These are phyloP conservation scores for Cremastinae sp. DNA, from an alignment of 2,888 invertebrate genomes.

Conservation along the genomic window DNA sequence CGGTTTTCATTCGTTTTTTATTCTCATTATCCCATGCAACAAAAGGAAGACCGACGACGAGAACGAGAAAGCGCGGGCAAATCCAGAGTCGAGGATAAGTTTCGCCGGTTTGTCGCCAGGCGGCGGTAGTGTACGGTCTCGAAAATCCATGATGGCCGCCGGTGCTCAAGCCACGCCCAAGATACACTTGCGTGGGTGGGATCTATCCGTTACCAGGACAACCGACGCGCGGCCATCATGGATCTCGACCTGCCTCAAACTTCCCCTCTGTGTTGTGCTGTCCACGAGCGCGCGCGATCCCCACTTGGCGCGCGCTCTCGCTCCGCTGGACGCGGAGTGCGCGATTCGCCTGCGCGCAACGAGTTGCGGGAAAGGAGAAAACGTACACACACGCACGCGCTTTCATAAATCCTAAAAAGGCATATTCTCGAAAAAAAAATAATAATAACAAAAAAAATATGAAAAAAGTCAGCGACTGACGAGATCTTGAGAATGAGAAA, in stretches of 20 bases:
- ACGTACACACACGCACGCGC: background rate
- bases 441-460: no score
- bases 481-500: no score
- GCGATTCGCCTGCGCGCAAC: slow-evolving; percentile 4
- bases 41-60: no score
- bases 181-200: slow-evolving; percentile 51
- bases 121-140: slow-evolving; percentile 73
- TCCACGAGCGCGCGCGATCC: background rate
- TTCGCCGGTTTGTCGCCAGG: slow-evolving; percentile 63
- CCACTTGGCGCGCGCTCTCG: background rate
- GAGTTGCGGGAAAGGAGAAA: background rate
- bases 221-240: slow-evolving; percentile 77
- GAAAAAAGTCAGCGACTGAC: slow-evolving; percentile 27
- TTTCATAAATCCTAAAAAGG: background rate
- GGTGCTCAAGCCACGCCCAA: slow-evolving; percentile 70
- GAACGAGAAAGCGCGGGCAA: slow-evolving; percentile 6
- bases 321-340: background rate
- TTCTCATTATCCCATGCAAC: no score
- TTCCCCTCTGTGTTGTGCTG: slow-evolving; percentile 62
- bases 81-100: background rate
- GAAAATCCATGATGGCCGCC: slow-evolving; percentile 74
- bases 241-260: slow-evolving; percentile 75
- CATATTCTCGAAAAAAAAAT: no score
- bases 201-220: slow-evolving; percentile 69
- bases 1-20: no score